Evolutionary conservation across 2,113 vertebrate species (phyloP).

Genomic region (Ovis aries): ARS-UI_Ramb_v3.0 NC_056054.1:172841501-172842000

Average conservation of each 20-base stretch:
- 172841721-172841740: conserved; percentile 22
- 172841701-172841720: neutral
- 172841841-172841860: neutral
- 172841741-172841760: neutral
- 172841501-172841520: neutral
- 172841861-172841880: neutral
- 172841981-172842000: neutral
- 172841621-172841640: neutral
- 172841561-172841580: neutral
- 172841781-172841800: neutral
- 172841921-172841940: neutral
- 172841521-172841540: neutral
- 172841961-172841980: neutral
- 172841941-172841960: neutral
- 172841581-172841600: conserved; percentile 9
- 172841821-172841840: neutral
- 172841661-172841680: conserved; percentile 6
- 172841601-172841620: conserved; percentile 23
- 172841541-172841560: neutral
- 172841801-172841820: neutral
- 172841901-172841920: neutral
- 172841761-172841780: neutral
- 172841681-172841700: conserved; percentile 26
- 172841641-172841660: conserved; percentile 39
- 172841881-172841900: neutral